Base-by-base conservation (phyloP, 2,888 invertebrate genomes). In the Biston stratarius region DNA sequence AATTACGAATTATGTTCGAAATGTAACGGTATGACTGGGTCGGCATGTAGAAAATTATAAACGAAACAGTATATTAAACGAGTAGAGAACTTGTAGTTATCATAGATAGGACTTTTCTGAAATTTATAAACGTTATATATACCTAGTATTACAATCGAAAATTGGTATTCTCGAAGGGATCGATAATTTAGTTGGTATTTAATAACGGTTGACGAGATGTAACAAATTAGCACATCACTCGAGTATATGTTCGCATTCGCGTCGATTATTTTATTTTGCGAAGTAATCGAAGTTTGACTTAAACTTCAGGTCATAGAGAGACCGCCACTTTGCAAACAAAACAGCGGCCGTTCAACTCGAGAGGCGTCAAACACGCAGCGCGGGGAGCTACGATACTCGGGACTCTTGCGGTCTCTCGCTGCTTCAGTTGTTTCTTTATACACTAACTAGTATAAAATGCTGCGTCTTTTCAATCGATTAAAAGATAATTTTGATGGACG, bases 101-200 rank as follows among this genome's bases (percentile, higher is more conserved):
- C 80, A 86, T 91, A 92, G 90, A 90, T 93, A 92, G 92, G 90
- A 81, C 83, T 89, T 89, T 91, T 92, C 92, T 89, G 90, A 93
- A 93, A 92, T 92, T 91, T 92, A 92, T 92, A 88, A 92, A 92
- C 84, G 92, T 92, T 92, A 86, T 85, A 85, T 78, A 83, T 87
- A 85, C 81, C 83, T 89, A 87, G 88, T 90, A 83, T 85, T 87
- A 86, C 83, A 80, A 78, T 84, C 70, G 69, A 14, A 61, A 82
- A 58, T 78, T 78, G 76, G 75, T 72, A 77, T 80, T 78, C 76
- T 79, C 74, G 72, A 74, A 74, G 74, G 60, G 74, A 71, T 73
- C 72, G 66, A 61, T 69, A 74, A 68, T 75, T 73, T 75, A 74
- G 72, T 77, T 76, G 78, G 79, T 84, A 84, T 84, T 85, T 77